phyloP scores from a whole-genome alignment of 2,113 vertebrate species.

The Oryzias woworae region DNA sequence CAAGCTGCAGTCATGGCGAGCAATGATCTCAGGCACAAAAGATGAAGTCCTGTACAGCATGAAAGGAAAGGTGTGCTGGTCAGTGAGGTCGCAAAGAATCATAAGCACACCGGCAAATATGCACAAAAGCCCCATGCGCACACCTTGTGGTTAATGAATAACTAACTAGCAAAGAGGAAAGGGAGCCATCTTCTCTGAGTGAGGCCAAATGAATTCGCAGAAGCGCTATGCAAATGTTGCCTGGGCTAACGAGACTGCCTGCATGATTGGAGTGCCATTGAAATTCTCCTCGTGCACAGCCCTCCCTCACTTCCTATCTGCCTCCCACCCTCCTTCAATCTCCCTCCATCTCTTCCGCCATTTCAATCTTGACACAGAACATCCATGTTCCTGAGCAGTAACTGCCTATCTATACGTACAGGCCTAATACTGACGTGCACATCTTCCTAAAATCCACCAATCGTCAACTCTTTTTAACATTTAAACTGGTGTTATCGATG shows the following conservation, averaged over 20 bases:
- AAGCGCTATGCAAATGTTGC: conserved; percentile 82
- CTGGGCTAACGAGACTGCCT: conserved; percentile 80
- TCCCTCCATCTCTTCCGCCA: conserved; percentile 65
- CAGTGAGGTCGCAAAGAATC: conserved; percentile 28
- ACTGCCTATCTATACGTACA: conserved; percentile 13
- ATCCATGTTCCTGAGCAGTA: conserved; percentile 48
- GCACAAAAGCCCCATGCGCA: conserved; percentile 19
- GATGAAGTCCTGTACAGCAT: neutral
- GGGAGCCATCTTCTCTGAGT: conserved; percentile 78
- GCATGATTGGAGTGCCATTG: conserved; percentile 82
- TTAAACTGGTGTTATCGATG: conserved; percentile 37
- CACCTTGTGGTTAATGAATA: conserved; percentile 72
- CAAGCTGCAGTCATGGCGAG: neutral
- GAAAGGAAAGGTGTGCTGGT: conserved; percentile 25
- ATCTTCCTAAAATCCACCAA: conserved; percentile 33
- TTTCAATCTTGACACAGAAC: conserved; percentile 60
- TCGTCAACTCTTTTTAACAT: conserved; percentile 33
- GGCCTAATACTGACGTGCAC: conserved; percentile 2
- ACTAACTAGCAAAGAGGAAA: conserved; percentile 72
- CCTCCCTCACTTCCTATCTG: conserved; percentile 65
- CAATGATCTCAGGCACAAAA: conserved; percentile 10
- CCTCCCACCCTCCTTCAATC: conserved; percentile 64
- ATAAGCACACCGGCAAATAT: conserved; percentile 10
- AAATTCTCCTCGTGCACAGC: conserved; percentile 80
- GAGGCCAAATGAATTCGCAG: conserved; percentile 79